Conservation (phyloP, 2,797 vertebrate genomes). For the Sciurus carolinensis region DNA sequence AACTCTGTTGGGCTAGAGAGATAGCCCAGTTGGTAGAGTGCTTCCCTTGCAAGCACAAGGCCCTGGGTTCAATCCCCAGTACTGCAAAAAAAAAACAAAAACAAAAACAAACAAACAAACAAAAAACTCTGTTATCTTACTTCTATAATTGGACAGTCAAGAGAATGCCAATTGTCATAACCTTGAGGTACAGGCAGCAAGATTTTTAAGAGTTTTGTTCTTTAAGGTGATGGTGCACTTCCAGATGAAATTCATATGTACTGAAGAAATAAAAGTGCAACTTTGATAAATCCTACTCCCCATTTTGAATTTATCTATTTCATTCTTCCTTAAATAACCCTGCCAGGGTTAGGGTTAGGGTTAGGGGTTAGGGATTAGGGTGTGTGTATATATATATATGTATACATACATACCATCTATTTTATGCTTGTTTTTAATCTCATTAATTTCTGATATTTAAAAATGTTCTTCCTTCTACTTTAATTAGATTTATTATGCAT, state of each 20-base stretch:
- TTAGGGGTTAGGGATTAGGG: too few relatives aligned
- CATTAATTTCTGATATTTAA: background rate
- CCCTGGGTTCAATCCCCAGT: too few relatives aligned
- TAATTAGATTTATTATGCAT: background rate
- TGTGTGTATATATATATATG: too few relatives aligned
- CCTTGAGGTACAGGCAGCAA: background rate
- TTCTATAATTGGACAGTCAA: background rate
- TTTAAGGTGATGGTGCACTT: background rate
- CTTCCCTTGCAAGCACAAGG: too few relatives aligned
- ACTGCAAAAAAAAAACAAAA: too few relatives aligned
- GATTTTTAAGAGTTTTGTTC: background rate
- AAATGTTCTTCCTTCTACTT: background rate
- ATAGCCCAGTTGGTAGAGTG: too few relatives aligned
- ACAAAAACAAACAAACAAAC: too few relatives aligned
- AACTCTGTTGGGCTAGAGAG: background rate
- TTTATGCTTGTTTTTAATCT: background rate
- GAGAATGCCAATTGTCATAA: background rate
- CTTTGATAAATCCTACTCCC: background rate
- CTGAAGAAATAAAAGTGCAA: background rate
- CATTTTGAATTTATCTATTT: conserved; percentile 8
- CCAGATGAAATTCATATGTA: background rate
- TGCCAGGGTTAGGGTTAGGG: background rate
- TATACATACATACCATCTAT: background rate
- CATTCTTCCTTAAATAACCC: background rate
- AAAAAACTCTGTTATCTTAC: background rate